Base-by-base conservation (phyloP, 2,888 invertebrate species). In the Euproctis similis region DNA sequence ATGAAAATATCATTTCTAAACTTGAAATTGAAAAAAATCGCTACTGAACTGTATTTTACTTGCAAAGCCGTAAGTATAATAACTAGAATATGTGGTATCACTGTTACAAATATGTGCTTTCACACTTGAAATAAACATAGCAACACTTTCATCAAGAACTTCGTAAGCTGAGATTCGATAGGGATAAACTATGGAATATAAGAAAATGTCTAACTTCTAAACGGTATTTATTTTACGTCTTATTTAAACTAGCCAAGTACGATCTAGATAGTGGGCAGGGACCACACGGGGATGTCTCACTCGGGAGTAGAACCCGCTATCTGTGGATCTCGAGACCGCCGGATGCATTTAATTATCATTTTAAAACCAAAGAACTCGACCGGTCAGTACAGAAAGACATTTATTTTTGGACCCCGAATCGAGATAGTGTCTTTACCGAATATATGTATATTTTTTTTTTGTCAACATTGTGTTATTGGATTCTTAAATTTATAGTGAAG, bases 261-360 rank as follows among this genome's bases (percentile, higher is more conserved):
- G 69, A 78, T 78, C 71, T 63, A 56, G 73, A 74, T 74, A 73
- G 41, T n/a, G n/a, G 63, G 61, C 50, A 51, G 57, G 56, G 78
- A 77, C 78, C 78, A 76, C 80, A 77, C 74, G 53, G 71, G 60
- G 61, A 76, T 55, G 65, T 58, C 70, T 75, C 67, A 74, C 69
- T 74, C 68, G 59, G 65, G 59, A 61, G 53, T 53, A 61, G 58
- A 64, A 61, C 55, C 45, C 46, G 36, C 56, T 77, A 80, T 80
- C 78, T 70, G 20, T n/a, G 36, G 47, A 80, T 78, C 77, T 75
- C 47, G 46, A 42, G 42, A 50, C 53, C 50, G 49, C 53, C 46
- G 56, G 47, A 38, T 51, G 46, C 47, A 55, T 63, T 62, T 65
- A 65, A 65, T 65, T 65, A 65, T 59, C 57, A 44, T 51, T 61